Evolutionary conservation across 1,140 invertebrate genomes (phyloP), one percentile per base, ranked within the genome.

Genomic region (Drosophila ficusphila): DNA sequence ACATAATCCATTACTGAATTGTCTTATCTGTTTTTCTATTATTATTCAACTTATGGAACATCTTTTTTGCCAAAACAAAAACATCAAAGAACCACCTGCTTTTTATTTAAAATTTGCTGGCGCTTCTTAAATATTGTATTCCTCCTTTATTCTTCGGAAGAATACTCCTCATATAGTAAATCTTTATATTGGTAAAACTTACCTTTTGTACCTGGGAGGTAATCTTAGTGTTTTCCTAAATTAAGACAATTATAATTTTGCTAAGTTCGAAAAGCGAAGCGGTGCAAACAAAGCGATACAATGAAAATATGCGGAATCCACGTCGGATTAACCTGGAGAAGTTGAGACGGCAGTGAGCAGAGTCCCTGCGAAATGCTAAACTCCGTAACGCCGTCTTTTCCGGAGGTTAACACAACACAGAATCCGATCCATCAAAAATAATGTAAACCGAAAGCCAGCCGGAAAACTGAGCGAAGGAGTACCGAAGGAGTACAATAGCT

Each of bases 211-310:
- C 41, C n/a, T 25, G 41, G 18, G 9, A 3, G 4, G 9, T 41
- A 27, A 38, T 29, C 62, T 6, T 16, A 7, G 14, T 64, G 23
- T 64, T 38, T 64, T 27, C 25, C 14, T 18, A 27, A 62, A 68
- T 69, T 69, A 79, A 79, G 76, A 71, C 76, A 79, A 79, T 79
- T 79, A 79, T 79, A 79, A 79, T 79, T 70, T 70, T 44, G 25
- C 33, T 31, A 65, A 48, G 49, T 33, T 78, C 62, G 42, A 51
- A 11, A 54, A 58, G 7, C 0, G 27, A 29, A 9, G 9, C 6
- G 4, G 6, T n/a, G 52, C 31, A 7, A 73, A 67, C 44, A 72
- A 68, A 18, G 64, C 14, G n/a, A 25, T 4, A 75, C 67, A 71
- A 65, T 54, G 34, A 5, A 3, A 1, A 34, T 12, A 6, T 18